These are phyloP conservation scores for Protophormia terraenovae DNA, from an alignment of 2,888 invertebrate species.

Conservation along the genomic window DNA sequence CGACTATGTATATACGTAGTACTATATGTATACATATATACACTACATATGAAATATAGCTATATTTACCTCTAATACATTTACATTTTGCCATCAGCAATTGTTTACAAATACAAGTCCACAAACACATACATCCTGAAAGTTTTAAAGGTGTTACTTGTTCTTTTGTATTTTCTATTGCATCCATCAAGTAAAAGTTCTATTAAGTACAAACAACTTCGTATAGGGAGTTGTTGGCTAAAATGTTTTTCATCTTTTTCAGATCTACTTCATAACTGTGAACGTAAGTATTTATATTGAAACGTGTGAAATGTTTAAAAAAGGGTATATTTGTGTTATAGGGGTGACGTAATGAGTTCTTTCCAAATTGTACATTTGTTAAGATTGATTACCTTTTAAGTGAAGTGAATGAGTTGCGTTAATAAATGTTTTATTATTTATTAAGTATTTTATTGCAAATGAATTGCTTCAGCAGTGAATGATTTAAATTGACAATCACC, in stretches of 20 bases:
- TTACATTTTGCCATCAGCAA: slow-evolving; percentile 31
- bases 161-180: slow-evolving; percentile 32
- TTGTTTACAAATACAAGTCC: slow-evolving; percentile 30
- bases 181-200: slow-evolving; percentile 15
- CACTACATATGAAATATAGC: slow-evolving; percentile 5
- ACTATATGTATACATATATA: not conserved
- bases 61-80: slow-evolving; percentile 14
- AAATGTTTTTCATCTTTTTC: not conserved
- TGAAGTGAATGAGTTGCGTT: slow-evolving; percentile 19
- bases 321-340: not conserved
- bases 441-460: not conserved
- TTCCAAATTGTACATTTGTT: not conserved
- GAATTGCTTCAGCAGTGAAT: not conserved
- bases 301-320: not conserved
- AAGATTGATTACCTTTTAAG: slow-evolving; percentile 50
- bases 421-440: not conserved
- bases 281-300: not conserved
- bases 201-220: not conserved
- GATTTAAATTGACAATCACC: too few relatives aligned
- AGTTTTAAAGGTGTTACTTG: slow-evolving; percentile 41
- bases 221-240: not conserved
- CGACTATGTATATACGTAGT: not conserved
- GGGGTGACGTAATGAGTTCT: slow-evolving; percentile 28
- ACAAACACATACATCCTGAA: not conserved
- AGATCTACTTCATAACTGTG: not conserved